Conservation (phyloP, 2,113 vertebrate genomes). For the Zingel zingel region DNA sequence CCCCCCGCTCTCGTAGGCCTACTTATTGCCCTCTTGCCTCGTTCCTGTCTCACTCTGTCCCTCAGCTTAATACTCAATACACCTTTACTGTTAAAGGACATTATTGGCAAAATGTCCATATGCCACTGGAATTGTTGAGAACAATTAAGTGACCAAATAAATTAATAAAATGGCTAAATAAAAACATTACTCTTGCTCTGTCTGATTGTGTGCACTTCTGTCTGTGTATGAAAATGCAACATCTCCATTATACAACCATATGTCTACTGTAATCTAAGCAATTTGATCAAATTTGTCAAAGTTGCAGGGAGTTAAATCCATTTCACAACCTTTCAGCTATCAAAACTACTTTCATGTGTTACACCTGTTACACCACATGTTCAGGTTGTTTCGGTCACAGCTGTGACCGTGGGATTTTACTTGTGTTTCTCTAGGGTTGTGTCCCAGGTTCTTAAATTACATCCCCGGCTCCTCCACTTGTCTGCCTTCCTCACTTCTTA, state of each 20-base stretch:
- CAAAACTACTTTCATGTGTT: not conserved
- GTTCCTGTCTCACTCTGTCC: not conserved
- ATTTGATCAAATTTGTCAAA: not conserved
- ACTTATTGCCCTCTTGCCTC: not conserved
- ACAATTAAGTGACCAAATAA: not conserved
- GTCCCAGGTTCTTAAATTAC: too few relatives aligned
- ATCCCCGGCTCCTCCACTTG: too few relatives aligned
- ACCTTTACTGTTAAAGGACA: not conserved
- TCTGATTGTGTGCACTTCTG: not conserved
- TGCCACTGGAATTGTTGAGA: too few relatives aligned
- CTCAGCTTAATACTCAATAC: not conserved
- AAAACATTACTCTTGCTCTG: not conserved
- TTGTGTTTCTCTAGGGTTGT: too few relatives aligned
- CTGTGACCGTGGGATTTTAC: too few relatives aligned
- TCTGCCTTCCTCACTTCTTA: too few relatives aligned
- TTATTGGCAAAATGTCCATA: not conserved
- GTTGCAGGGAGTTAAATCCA: conserved; percentile 14
- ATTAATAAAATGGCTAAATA: not conserved
- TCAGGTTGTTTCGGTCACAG: not conserved
- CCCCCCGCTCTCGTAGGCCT: not conserved
- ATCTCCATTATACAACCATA: not conserved
- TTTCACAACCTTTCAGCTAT: conserved; percentile 32
- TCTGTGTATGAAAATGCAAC: not conserved
- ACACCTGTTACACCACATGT: fast-evolving
- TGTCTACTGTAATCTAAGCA: not conserved